Evolutionary conservation across 2,797 vertebrate genomes (phyloP), one percentile per base, ranked within the genome.

Genomic region (Florisuga fusca): DNA sequence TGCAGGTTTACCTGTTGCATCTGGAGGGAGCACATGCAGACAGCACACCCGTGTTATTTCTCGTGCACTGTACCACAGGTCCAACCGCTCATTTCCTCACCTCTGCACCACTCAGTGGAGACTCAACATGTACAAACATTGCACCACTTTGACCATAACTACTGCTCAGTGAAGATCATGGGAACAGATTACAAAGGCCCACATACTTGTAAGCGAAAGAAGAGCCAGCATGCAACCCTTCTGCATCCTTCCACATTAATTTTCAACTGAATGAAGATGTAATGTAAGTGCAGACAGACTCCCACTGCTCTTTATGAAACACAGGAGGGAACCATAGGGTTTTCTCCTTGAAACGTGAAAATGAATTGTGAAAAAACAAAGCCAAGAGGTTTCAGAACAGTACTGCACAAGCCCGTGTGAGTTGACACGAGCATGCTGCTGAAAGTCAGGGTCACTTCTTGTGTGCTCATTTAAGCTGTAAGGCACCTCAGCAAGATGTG

Each of bases 191-290:
- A 19, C 72, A 48, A 57, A 84, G 73, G 50, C 62, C 29, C 53
- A 38, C 10, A 22, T 15, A 41, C 6, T 15, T 17, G 23, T 22
- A 45, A 67, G 87, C 38, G 54, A 45, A 59, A 43, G 36, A 72
- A 76, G 43, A 45, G 38, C 0, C 0, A 25, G 54, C 0, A 2
- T 55, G 2, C 59, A 72, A 38, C 22, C 33, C 67, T 89, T 26
- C 89, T 29, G 59, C 55, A 38, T 15, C 63, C 54, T 51, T 43
- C 36, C 87, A 55, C 1, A 1, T 10, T 21, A 5, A 41, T 63
- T 51, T 76, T 17, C 63, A 77, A 10, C 15, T 15, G 27, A 68
- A 31, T 2, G 1, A 75, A 85, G 64, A 36, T 18, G 31, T 17
- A 26, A 31, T 7, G 2, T 7, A 33, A 48, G 50, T 13, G 61